These are phyloP conservation scores for Dynastes maya DNA, from an alignment of 2,888 invertebrate species.

Conservation along the genomic window DNA sequence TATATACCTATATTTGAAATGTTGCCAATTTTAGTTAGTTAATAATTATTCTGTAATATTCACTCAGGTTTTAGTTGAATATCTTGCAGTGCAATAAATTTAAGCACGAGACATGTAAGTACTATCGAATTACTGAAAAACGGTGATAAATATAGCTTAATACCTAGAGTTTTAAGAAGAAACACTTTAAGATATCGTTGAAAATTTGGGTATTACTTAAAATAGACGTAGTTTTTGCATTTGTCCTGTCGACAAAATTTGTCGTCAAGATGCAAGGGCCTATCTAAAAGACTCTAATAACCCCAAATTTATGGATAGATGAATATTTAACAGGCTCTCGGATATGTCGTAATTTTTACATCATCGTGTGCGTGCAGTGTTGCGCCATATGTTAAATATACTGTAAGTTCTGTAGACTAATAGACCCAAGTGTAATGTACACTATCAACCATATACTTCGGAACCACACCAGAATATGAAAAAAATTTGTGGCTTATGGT, in stretches of 20 bases:
- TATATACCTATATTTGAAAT: too few relatives aligned
- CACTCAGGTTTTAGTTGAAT: too few relatives aligned
- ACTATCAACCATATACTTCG: background rate
- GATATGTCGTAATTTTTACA: slow-evolving; percentile 28
- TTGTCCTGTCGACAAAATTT: slow-evolving; percentile 6
- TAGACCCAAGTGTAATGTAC: background rate
- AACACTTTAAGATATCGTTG: background rate
- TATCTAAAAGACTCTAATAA: slow-evolving; percentile 24
- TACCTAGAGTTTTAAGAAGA: background rate
- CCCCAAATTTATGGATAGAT: slow-evolving; percentile 32
- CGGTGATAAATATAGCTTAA: background rate
- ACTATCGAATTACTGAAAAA: too few relatives aligned
- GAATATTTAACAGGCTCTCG: slow-evolving; percentile 34
- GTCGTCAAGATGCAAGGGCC: background rate
- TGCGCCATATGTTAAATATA: slow-evolving; percentile 30
- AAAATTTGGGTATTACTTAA: background rate
- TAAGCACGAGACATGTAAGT: too few relatives aligned
- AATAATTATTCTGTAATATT: too few relatives aligned
- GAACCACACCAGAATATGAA: too few relatives aligned
- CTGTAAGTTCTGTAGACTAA: background rate
- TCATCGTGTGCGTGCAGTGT: slow-evolving; percentile 11
- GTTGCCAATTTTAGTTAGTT: too few relatives aligned
- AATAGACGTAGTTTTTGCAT: background rate
- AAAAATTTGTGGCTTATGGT: too few relatives aligned
- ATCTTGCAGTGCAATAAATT: too few relatives aligned